Evolutionary conservation across 2,797 vertebrate genomes (phyloP).

Genomic region (Mus spretus): DNA sequence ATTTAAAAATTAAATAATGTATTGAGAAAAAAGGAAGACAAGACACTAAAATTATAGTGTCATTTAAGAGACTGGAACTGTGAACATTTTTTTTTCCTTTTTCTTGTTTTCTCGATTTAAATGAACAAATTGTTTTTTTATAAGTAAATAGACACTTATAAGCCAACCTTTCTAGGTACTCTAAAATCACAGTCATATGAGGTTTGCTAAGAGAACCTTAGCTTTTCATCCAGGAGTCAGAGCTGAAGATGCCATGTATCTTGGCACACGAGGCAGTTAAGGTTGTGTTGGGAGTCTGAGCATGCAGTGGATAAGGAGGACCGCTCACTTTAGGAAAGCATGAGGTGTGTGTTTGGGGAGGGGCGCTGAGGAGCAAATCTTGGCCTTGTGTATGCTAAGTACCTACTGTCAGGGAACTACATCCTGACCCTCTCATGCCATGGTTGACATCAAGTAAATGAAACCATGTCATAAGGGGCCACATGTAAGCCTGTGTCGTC

Average conservation of each 20-base stretch:
- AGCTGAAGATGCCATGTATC: background rate
- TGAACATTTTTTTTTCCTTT: background rate
- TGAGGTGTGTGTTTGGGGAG: background rate
- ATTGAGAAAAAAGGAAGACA: background rate
- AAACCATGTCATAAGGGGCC: background rate
- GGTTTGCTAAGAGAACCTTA: background rate
- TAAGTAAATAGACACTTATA: background rate
- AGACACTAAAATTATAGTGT: background rate
- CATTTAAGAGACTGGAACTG: background rate
- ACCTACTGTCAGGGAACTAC: background rate
- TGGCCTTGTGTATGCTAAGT: background rate
- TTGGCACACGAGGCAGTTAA: background rate
- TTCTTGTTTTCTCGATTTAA: background rate
- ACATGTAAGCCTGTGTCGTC: background rate
- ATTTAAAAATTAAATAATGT: background rate
- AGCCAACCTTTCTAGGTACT: background rate
- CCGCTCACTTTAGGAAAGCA: background rate
- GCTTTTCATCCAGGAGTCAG: background rate
- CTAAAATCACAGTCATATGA: background rate
- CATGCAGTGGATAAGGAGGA: background rate
- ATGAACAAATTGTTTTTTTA: slow-evolving; percentile 30
- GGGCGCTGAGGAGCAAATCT: background rate
- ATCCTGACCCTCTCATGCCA: background rate
- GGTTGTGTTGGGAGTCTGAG: background rate
- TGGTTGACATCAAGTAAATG: background rate